Evolutionary conservation across 1,140 invertebrate species (phyloP).

Genomic region (Metopolophium dirhodum): DNA sequence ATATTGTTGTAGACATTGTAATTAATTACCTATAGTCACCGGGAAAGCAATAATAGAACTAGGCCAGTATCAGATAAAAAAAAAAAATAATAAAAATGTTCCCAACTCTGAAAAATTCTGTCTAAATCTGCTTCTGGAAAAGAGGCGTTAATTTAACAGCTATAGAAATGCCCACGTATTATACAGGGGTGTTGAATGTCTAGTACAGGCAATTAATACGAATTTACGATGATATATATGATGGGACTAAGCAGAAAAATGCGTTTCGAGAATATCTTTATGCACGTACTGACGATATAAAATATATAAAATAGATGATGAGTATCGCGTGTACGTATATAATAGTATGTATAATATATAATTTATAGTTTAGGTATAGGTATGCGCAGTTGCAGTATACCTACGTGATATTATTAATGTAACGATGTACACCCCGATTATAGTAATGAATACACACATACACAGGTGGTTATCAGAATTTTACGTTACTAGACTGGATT

Average conservation of each 20-base stretch:
- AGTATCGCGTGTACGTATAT: not conserved
- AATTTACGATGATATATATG: not conserved
- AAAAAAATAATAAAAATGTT: not conserved
- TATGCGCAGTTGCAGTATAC: too few species aligned
- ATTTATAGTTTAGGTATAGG: not conserved
- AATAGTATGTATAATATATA: not conserved
- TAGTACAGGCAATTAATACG: not conserved
- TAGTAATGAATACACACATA: too few species aligned
- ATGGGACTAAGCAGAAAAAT: not conserved
- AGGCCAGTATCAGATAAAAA: not conserved
- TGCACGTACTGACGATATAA: not conserved
- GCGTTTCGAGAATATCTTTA: too few species aligned
- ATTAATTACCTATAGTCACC: not conserved
- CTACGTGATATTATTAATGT: not conserved
- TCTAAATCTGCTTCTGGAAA: not conserved
- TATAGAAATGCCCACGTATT: not conserved
- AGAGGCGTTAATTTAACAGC: not conserved
- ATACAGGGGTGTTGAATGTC: not conserved
- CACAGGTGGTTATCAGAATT: not conserved
- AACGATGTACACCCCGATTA: not conserved
- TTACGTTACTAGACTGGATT: not conserved
- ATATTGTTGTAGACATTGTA: too few species aligned
- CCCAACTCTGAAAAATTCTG: not conserved
- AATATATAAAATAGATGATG: not conserved
- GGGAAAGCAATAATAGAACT: not conserved